A percentile compares a stretch with the other conserved stretches of the same genome.
Evolutionary conservation across 2,888 invertebrate species (phyloP).

Genomic region (Nephrotoma guestfalica): DNA sequence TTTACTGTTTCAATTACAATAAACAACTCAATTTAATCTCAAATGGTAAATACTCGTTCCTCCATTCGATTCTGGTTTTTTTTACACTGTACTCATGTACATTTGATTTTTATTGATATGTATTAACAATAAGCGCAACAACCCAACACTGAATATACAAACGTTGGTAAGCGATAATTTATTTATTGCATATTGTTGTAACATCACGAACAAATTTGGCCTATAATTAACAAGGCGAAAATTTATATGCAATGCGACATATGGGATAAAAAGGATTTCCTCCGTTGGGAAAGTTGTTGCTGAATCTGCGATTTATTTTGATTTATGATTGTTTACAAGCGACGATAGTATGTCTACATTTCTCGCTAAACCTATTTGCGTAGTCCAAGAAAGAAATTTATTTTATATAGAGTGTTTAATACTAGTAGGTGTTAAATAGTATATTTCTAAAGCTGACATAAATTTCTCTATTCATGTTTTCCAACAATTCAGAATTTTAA

Average conservation of each 20-base stretch:
- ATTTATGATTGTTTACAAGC: too few relatives aligned
- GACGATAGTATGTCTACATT: too few relatives aligned
- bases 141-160: neutral
- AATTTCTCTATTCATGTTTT: too few relatives aligned
- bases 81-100: neutral
- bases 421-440: too few relatives aligned
- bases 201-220: neutral
- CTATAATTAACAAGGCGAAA: neutral
- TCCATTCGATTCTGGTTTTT: neutral
- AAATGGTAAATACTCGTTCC: neutral
- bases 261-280: too few relatives aligned
- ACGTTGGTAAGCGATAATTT: neutral
- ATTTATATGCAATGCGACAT: neutral
- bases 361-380: too few relatives aligned
- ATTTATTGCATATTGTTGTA: neutral
- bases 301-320: too few relatives aligned
- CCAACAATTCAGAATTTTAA: too few relatives aligned
- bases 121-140: neutral
- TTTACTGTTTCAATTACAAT: neutral
- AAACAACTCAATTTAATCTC: neutral
- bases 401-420: too few relatives aligned
- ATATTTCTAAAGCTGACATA: too few relatives aligned
- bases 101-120: neutral
- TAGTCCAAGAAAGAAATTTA: too few relatives aligned
- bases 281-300: too few relatives aligned